Evolutionary conservation across 2,113 vertebrate genomes (phyloP).

Genomic region (Muntiacus reevesi): DNA sequence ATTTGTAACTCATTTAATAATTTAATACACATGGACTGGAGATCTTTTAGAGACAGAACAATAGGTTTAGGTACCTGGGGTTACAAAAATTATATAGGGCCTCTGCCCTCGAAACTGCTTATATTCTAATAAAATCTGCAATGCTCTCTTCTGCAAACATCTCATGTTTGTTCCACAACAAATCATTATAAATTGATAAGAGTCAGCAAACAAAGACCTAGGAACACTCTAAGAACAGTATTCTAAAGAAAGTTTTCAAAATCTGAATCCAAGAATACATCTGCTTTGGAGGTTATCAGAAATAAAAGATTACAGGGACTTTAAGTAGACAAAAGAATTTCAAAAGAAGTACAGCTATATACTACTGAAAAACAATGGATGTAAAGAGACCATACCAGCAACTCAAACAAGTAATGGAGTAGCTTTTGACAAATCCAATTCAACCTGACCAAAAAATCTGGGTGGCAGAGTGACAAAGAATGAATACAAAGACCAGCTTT

Average conservation of each 20-base stretch:
- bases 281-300: neutral
- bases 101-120: neutral
- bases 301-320: neutral
- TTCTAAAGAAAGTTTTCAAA: neutral
- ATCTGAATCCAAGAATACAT: constrained; percentile 8
- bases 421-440: constrained; percentile 1
- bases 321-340: neutral
- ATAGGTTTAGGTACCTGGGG: neutral
- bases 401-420: neutral
- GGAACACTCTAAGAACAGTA: neutral
- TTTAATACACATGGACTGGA: neutral
- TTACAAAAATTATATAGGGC: constrained; percentile 3
- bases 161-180: neutral
- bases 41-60: neutral
- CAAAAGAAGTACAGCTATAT: neutral
- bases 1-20: constrained; percentile 31
- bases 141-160: neutral
- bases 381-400: neutral
- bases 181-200: constrained; percentile 1
- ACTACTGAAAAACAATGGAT: neutral
- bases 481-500: neutral
- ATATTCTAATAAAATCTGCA: neutral
- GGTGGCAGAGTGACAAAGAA: neutral
- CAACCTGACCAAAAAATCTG: constrained; percentile 32
- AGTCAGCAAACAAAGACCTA: neutral